Evolutionary conservation across 2,888 invertebrate genomes (phyloP), one percentile per base, ranked within the genome.

Genomic region (Elmis aenea): DNA sequence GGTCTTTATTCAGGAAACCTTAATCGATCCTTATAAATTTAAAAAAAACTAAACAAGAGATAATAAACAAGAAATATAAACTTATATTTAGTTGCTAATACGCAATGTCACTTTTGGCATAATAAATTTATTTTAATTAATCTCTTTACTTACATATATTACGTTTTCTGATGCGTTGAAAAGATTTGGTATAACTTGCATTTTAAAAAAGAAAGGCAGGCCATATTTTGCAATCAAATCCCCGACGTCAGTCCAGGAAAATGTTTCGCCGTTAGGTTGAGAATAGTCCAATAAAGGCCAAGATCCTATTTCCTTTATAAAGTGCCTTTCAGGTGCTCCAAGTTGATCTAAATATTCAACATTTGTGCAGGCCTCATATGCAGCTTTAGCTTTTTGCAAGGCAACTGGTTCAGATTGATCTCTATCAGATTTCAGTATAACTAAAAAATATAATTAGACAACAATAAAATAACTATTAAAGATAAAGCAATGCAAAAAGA

Each of bases 221-320:
- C 68, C 69, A 51, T 60, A 70, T 39, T 58, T 54, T 16, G 62
- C 55, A 13, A 57, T 61, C 8, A 61, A 44, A 21, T 59, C 57
- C 2, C 56, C 69, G 10, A 64, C 51, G 25, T 58, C 52, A 26
- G 57, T 55, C 66, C 64, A 69, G 5, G 48, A 40, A 33, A 61
- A 52, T 4, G 41, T 36, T n/a, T 38, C 21, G n/a, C 22, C 33
- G 4, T 28, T 24, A 1, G 13, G 13, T 13, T 39, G 31, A 4
- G 23, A 32, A 6, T 45, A n/a, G 2, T 29, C 37, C 6, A 66
- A 47, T 15, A 63, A 30, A 0, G 67, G 68, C 59, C 67, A 67
- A 3, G 61, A 57, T 2, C 59, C 56, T 12, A 61, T 47, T 6
- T 58, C 50, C 6, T 48, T 31, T 9, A 69, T 47, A n/a, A 67